Conservation (phyloP, 30 jellyfish, hydroid and myxozoan genomes). For the Chrysaora quinquecirrha region DNA sequence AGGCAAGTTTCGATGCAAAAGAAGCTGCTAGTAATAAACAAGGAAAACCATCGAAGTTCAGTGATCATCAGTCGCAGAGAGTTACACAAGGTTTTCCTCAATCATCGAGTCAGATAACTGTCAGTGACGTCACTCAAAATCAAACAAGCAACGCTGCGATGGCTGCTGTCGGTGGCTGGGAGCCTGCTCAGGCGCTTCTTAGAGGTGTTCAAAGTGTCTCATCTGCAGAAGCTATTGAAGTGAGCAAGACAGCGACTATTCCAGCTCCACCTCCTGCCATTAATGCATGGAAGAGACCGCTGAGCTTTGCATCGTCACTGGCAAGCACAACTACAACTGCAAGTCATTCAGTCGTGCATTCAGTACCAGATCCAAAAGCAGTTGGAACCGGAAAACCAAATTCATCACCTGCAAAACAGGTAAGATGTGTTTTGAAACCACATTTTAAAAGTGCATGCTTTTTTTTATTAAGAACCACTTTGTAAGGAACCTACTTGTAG, state of each 20-base stretch:
- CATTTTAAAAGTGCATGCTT: no score
- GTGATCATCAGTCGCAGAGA: conserved; percentile 42
- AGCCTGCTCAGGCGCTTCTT: conserved; percentile 92
- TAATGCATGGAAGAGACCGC: conserved; percentile 98
- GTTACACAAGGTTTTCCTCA: conserved; percentile 36
- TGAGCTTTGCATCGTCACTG: conserved; percentile 69
- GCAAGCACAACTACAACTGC: conserved; percentile 49
- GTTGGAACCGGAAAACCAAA: conserved; percentile 98
- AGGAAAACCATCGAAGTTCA: conserved; percentile 27
- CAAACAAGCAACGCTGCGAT: conserved; percentile 93
- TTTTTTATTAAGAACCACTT: no score
- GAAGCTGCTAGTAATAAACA: conserved; percentile 32
- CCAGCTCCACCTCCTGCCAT: conserved; percentile 76
- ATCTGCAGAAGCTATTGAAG: conserved; percentile 44
- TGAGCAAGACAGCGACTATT: conserved; percentile 37
- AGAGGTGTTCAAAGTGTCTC: conserved; percentile 68
- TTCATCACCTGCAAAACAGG: conserved; percentile 76
- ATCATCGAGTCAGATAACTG: conserved; percentile 41
- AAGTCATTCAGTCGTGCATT: conserved; percentile 36
- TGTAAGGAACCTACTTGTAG: no score
- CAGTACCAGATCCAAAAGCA: conserved; percentile 95
- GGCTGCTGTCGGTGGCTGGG: conserved; percentile 99
- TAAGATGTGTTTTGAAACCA: no score
- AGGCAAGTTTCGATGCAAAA: conserved; percentile 24
- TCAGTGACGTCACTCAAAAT: conserved; percentile 45